Percentiles rank a stretch among this genome's conserved stretches.
These are phyloP conservation scores for Magallana angulata DNA, from an alignment of 1,140 invertebrate species.

Conservation along the genomic window DNA sequence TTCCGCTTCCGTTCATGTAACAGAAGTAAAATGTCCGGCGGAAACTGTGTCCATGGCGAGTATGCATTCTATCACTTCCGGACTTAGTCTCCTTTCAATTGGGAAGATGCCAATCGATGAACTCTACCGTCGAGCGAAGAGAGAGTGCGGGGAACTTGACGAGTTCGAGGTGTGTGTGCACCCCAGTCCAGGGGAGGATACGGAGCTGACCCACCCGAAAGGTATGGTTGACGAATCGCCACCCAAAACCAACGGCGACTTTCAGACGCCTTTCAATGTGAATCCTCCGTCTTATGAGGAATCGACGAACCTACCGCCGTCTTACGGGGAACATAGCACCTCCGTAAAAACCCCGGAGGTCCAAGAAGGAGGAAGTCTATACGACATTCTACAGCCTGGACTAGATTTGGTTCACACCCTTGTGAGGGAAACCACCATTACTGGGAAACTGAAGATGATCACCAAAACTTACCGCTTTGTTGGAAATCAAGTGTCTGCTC, in stretches of 20 bases:
- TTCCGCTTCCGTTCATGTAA: neutral
- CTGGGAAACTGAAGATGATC: conserved; percentile 53
- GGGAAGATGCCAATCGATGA: conserved; percentile 50
- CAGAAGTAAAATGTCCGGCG: conserved; percentile 9
- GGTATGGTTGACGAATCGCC: neutral
- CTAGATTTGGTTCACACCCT: neutral
- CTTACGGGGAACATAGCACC: neutral
- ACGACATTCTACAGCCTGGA: conserved; percentile 36
- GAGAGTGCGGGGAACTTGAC: conserved; percentile 23
- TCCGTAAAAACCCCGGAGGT: neutral
- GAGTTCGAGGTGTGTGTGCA: conserved; percentile 11
- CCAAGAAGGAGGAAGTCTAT: neutral
- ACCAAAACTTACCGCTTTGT: conserved; percentile 48
- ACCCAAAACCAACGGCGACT: neutral
- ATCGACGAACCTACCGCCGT: neutral
- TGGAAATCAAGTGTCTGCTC: conserved; percentile 32
- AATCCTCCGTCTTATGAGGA: conserved; percentile 1
- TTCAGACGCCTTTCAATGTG: neutral
- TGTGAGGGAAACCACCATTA: neutral
- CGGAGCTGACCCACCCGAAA: neutral
- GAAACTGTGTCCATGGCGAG: neutral
- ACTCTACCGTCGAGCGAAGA: conserved; percentile 45
- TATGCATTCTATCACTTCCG: neutral
- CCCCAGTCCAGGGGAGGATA: neutral
- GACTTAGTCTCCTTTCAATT: conserved; percentile 20